Evolutionary conservation across 2,797 vertebrate species (phyloP).

Genomic region (Liparis tanakae): DNA sequence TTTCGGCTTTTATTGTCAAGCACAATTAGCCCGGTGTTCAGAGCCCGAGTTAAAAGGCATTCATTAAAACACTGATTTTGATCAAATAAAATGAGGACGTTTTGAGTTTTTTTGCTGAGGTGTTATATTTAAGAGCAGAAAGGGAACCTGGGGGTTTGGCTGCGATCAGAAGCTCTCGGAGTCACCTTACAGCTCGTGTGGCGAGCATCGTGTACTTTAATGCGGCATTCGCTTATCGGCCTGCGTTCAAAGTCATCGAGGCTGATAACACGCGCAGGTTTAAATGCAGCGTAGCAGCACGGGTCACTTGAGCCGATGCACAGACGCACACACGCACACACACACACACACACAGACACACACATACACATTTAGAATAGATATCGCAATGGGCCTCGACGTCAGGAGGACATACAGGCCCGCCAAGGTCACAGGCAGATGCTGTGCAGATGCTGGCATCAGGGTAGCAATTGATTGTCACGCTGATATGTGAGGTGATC

Average conservation of each 20-base stretch:
- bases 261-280: background rate
- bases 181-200: background rate
- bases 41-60: constrained; percentile 39
- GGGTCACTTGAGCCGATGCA: constrained; percentile 5
- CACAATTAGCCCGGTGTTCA: constrained; percentile 54
- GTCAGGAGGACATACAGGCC: constrained; percentile 19
- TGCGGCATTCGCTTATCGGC: background rate
- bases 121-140: constrained; percentile 12
- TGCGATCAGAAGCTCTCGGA: background rate
- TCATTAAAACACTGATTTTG: constrained; percentile 63
- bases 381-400: constrained; percentile 39
- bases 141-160: background rate
- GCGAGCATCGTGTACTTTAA: background rate
- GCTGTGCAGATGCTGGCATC: constrained; percentile 37
- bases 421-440: constrained; percentile 68
- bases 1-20: constrained; percentile 55
- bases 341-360: background rate
- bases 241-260: constrained; percentile 11
- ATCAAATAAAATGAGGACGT: constrained; percentile 41
- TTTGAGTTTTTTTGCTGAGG: constrained; percentile 32
- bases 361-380: constrained; percentile 7
- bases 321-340: too few relatives aligned
- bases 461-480: constrained; percentile 36
- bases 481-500: constrained; percentile 15
- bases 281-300: background rate